Evolutionary conservation across 1,140 invertebrate genomes (phyloP).

Genomic region (Eciton burchellii): DNA sequence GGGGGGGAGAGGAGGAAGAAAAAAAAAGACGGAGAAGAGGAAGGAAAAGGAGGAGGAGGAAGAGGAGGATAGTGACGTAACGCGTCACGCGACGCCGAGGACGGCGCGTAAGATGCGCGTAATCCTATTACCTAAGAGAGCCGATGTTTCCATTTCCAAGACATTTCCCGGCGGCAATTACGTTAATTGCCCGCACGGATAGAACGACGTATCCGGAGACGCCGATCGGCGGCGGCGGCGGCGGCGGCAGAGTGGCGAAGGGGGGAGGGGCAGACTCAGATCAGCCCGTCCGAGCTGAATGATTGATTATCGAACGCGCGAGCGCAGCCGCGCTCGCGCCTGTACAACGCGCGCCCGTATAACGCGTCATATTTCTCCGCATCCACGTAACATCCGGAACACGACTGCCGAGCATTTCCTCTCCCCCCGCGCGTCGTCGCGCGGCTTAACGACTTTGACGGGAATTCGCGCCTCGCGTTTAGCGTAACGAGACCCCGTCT

Average conservation of each 20-base stretch:
- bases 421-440: background rate
- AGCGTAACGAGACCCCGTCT: slow-evolving; percentile 50
- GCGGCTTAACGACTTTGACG: slow-evolving; percentile 45
- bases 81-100: background rate
- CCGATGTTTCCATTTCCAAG: slow-evolving; percentile 18
- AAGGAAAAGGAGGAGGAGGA: too few species aligned
- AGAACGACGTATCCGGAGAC: slow-evolving; percentile 42
- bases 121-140: slow-evolving; percentile 13
- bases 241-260: too few species aligned
- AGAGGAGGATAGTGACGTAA: background rate
- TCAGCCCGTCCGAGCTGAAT: slow-evolving; percentile 42
- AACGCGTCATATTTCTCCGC: slow-evolving; percentile 45
- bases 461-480: slow-evolving; percentile 43
- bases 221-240: slow-evolving; percentile 43
- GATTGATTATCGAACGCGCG: slow-evolving; percentile 55
- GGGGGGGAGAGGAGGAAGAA: background rate
- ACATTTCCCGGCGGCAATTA: slow-evolving; percentile 30
- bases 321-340: background rate
- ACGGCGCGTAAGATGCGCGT: background rate
- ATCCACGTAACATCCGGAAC: slow-evolving; percentile 37
- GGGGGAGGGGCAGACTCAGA: slow-evolving; percentile 23
- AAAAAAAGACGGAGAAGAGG: too few species aligned
- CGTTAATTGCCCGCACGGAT: slow-evolving; percentile 23
- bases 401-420: slow-evolving; percentile 28
- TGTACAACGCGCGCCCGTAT: slow-evolving; percentile 1